Evolutionary conservation across 2,113 vertebrate species (phyloP).

Genomic region (Syrrhaptes paradoxus): DNA sequence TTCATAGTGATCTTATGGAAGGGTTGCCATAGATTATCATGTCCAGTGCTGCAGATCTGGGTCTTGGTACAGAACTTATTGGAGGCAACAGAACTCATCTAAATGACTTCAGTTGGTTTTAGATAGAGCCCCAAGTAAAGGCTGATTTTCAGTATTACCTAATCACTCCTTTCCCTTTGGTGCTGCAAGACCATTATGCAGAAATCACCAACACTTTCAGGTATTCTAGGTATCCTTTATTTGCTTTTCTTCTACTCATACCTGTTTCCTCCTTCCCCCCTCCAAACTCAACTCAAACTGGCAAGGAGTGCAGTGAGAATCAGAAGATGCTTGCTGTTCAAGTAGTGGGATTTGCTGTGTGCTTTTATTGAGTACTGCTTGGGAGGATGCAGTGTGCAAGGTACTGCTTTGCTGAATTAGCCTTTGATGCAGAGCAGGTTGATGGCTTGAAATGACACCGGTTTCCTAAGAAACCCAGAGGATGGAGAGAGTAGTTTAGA

Average conservation of each 20-base stretch:
- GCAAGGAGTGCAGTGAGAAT: background rate
- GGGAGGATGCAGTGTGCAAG: background rate
- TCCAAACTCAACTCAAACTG: background rate
- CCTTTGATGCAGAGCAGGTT: background rate
- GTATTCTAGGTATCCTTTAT: background rate
- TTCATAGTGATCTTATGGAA: background rate
- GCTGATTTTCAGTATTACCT: background rate
- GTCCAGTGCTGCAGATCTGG: background rate
- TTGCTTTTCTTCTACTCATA: background rate
- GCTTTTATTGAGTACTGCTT: background rate
- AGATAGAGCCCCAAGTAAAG: background rate
- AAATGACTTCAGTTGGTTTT: background rate
- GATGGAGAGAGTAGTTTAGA: background rate
- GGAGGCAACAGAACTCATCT: background rate
- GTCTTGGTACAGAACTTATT: background rate
- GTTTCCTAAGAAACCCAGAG: background rate
- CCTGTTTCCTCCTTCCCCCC: background rate
- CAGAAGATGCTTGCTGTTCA: background rate
- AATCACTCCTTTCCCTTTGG: background rate
- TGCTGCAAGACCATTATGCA: background rate
- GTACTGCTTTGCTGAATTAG: background rate
- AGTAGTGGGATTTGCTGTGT: background rate
- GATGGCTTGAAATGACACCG: background rate
- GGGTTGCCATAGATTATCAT: background rate
- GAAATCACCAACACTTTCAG: background rate